Evolutionary conservation across 2,797 vertebrate genomes (phyloP).

Genomic region (Simalia tracyae): DNA sequence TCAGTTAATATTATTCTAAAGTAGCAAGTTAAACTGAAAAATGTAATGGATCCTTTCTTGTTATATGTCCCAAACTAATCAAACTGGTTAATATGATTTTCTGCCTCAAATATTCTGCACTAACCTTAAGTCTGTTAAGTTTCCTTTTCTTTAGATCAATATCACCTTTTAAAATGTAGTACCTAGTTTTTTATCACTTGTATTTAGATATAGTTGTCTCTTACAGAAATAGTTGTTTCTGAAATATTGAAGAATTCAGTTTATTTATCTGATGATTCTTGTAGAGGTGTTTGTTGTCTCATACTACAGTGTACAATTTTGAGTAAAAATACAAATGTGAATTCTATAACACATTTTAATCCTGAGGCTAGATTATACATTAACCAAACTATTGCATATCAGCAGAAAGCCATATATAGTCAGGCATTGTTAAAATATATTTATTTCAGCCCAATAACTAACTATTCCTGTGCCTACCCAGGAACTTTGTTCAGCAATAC

Average conservation of each 20-base stretch:
- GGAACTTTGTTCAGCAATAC: not conserved
- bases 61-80: conserved; percentile 42
- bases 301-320: not conserved
- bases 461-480: not conserved
- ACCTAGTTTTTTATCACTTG: not conserved
- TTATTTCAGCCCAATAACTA: not conserved
- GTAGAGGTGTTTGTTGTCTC: not conserved
- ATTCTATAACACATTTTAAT: not conserved
- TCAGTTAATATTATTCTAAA: not conserved
- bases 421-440: not conserved
- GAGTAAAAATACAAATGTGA: not conserved
- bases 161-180: conserved; percentile 40
- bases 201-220: not conserved
- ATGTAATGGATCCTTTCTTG: not conserved
- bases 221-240: not conserved
- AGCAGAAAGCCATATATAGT: not conserved
- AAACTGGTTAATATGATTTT: conserved; percentile 61
- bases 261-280: not conserved
- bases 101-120: conserved; percentile 32
- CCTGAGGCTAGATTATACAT: not conserved
- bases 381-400: not conserved
- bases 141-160: conserved; percentile 26
- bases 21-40: conserved; percentile 11
- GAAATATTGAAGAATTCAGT: conserved; percentile 5
- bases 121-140: conserved; percentile 20